Evolutionary conservation across 2,113 vertebrate species (phyloP).

Genomic region (Phalacrocorax carbo): DNA sequence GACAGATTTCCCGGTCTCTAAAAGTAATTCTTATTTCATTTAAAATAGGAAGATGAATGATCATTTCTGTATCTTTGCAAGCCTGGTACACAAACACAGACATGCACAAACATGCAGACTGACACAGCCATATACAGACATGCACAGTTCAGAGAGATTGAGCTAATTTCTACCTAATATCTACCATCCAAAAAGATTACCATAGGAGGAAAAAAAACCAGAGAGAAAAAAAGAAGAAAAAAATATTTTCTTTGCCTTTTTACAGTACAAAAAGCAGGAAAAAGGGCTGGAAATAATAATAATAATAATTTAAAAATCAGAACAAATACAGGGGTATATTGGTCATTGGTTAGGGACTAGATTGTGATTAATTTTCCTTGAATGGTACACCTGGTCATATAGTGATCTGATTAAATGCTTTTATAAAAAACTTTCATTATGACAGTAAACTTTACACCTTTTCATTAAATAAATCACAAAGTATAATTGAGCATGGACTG

Average conservation of each 20-base stretch:
- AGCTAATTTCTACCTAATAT: neutral
- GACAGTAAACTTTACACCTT: neutral
- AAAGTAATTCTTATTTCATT: neutral
- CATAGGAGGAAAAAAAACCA: too few species aligned
- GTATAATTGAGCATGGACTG: neutral
- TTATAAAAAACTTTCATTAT: neutral
- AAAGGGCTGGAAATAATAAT: neutral
- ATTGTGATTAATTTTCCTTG: neutral
- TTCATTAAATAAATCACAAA: neutral
- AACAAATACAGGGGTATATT: neutral
- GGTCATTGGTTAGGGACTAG: neutral
- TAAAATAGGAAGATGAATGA: neutral
- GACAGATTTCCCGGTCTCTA: neutral
- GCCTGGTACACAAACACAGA: neutral
- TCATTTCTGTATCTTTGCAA: neutral
- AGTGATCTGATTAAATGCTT: neutral
- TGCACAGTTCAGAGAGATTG: neutral
- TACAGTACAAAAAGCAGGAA: neutral
- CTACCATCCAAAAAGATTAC: neutral
- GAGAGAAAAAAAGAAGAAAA: accelerated
- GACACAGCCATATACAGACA: neutral
- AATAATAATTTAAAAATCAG: neutral
- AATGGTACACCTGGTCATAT: neutral
- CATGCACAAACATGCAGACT: neutral
- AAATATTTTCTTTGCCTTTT: neutral